phyloP scores from a whole-genome alignment of 2,797 vertebrate species.

The Anabas testudineus region DNA sequence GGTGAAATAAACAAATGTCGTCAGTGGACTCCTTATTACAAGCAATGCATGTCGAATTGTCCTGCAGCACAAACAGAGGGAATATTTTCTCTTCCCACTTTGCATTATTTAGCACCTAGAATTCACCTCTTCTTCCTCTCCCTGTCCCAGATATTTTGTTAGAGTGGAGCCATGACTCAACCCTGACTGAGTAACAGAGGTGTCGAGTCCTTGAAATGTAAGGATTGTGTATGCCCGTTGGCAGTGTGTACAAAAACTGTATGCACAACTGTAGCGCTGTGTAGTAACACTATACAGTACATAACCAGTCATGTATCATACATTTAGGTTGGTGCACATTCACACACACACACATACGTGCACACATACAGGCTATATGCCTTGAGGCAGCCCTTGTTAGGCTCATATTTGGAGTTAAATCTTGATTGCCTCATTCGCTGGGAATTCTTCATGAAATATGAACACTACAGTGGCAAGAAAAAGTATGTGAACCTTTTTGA shows the following conservation, averaged over 20 bases:
- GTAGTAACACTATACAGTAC: constrained; percentile 3
- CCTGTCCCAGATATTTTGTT: constrained; percentile 50
- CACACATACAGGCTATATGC: background rate
- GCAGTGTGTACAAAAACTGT: constrained; percentile 46
- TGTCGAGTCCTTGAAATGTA: constrained; percentile 68
- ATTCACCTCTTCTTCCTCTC: constrained; percentile 30
- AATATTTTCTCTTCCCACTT: constrained; percentile 19
- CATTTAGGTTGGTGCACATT: constrained; percentile 17
- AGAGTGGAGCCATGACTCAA: constrained; percentile 58
- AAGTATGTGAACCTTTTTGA: no score
- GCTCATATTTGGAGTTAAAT: constrained; percentile 17
- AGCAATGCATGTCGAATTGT: background rate
- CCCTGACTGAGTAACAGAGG: constrained; percentile 48
- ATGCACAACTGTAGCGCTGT: constrained; percentile 4
- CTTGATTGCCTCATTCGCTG: constrained; percentile 35
- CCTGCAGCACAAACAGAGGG: constrained; percentile 24
- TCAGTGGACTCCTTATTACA: background rate
- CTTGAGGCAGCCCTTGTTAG: constrained; percentile 28
- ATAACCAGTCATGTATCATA: constrained; percentile 5
- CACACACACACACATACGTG: constrained; percentile 5
- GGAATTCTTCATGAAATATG: constrained; percentile 15
- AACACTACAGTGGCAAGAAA: no score
- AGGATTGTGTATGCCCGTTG: constrained; percentile 44
- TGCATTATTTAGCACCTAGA: constrained; percentile 58
- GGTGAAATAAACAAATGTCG: background rate